phyloP scores from a whole-genome alignment of 2,797 vertebrate species.

The Lepilemur septentrionalis region DNA sequence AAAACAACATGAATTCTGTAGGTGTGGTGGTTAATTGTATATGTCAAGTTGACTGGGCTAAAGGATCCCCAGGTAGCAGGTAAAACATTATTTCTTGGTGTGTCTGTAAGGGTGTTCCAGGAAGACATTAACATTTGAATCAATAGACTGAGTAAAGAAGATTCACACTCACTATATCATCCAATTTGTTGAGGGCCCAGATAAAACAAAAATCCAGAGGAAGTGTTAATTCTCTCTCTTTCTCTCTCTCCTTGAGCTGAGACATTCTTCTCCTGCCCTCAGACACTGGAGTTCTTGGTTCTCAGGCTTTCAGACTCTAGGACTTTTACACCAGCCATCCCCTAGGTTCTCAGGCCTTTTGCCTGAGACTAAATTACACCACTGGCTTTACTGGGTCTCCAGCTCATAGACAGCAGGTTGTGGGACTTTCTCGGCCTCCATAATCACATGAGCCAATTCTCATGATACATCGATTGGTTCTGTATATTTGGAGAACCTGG shows the following conservation, averaged over 20 bases:
- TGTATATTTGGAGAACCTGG: background rate
- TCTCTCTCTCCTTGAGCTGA: background rate
- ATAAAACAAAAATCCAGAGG: background rate
- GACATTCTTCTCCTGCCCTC: background rate
- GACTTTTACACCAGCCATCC: background rate
- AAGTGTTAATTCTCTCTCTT: background rate
- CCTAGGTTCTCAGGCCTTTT: background rate
- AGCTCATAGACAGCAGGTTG: background rate
- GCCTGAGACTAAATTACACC: background rate
- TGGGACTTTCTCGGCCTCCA: background rate
- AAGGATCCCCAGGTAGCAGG: background rate
- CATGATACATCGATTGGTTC: background rate
- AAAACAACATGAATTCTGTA: slow-evolving; percentile 19
- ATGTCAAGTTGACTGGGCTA: background rate
- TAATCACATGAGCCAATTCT: background rate
- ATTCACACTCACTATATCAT: background rate
- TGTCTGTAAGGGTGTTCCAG: background rate
- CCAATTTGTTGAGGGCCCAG: background rate
- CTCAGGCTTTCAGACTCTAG: background rate
- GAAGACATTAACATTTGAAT: background rate
- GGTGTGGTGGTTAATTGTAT: background rate
- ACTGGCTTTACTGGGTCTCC: background rate
- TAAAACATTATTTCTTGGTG: background rate
- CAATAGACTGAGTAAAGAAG: background rate
- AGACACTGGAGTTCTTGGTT: background rate